These are phyloP conservation scores for Melanophora roralis DNA, from an alignment of 2,888 invertebrate species.

Conservation along the genomic window DNA sequence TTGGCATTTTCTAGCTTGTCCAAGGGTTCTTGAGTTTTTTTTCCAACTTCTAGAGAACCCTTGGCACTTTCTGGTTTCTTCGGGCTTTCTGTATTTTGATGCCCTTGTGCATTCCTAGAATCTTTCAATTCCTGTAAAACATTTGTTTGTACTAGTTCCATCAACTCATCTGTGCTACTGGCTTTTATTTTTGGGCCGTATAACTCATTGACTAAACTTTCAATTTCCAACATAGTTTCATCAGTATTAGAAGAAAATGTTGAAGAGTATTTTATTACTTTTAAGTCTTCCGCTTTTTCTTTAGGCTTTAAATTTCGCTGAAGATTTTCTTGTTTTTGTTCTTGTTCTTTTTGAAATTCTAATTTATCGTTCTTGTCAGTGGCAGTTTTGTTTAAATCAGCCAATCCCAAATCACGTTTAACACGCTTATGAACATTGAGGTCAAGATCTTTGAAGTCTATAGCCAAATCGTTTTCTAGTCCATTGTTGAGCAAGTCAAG, in stretches of 20 bases:
- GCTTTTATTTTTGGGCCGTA: conserved; percentile 41
- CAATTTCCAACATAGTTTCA: conserved; percentile 46
- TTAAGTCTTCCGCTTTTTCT: conserved; percentile 17
- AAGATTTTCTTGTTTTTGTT: conserved; percentile 12
- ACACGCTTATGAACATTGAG: conserved; percentile 58
- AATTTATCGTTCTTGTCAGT: conserved; percentile 2
- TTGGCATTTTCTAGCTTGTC: not conserved
- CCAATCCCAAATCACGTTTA: conserved; percentile 61
- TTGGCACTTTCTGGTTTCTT: not conserved
- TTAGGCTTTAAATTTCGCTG: not conserved
- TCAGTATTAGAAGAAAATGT: conserved; percentile 49
- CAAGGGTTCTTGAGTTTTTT: not conserved
- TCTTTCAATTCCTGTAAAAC: conserved; percentile 37
- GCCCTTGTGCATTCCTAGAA: not conserved
- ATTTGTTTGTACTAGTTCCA: conserved; percentile 32
- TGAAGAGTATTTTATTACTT: conserved; percentile 46
- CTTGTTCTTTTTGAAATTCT: conserved; percentile 18
- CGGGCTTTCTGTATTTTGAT: not conserved
- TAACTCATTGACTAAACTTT: conserved; percentile 39
- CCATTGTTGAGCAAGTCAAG: conserved; percentile 69
- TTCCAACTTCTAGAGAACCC: not conserved
- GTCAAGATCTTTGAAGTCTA: conserved; percentile 56
- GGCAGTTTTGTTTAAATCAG: not conserved
- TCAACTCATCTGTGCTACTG: conserved; percentile 28
- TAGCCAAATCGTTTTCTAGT: conserved; percentile 64